These are phyloP conservation scores for Agrochola lota DNA, from an alignment of 2,888 invertebrate genomes.

Conservation along the genomic window DNA sequence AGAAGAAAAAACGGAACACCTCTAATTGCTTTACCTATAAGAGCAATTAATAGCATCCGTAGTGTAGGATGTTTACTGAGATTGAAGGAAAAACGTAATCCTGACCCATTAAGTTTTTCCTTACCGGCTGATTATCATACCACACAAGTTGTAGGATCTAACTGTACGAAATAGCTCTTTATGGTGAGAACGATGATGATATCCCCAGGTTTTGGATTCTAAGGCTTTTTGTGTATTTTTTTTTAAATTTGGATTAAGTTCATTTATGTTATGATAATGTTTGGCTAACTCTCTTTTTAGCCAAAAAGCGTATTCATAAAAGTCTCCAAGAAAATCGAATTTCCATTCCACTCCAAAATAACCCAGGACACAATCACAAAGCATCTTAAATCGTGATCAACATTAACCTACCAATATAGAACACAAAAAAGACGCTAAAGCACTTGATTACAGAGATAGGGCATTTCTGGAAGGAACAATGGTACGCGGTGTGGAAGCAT, in stretches of 20 bases:
- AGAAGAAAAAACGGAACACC: constrained; percentile 53
- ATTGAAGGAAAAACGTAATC: constrained; percentile 58
- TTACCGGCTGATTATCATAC: constrained; percentile 57
- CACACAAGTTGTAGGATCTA: constrained; percentile 27
- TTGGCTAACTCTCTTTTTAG: neutral
- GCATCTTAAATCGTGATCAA: constrained; percentile 57
- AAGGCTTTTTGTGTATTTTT: too few species aligned
- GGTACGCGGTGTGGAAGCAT: constrained; percentile 83
- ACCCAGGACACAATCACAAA: constrained; percentile 33
- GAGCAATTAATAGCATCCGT: constrained; percentile 59
- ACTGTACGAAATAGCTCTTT: constrained; percentile 18
- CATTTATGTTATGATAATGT: neutral
- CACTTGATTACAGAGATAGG: constrained; percentile 72
- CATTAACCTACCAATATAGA: constrained; percentile 47
- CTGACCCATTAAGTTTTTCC: constrained; percentile 48
- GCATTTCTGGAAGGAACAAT: constrained; percentile 77
- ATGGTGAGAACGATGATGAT: neutral
- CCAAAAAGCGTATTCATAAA: neutral
- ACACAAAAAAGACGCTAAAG: constrained; percentile 63
- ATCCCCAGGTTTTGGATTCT: neutral
- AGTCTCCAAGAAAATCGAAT: neutral
- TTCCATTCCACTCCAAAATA: constrained; percentile 21
- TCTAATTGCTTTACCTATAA: constrained; percentile 61
- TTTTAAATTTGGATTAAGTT: too few species aligned
- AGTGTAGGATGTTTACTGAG: constrained; percentile 28